These are phyloP conservation scores for Sylvicapra grimmia DNA, from an alignment of 2,113 vertebrate genomes.

Conservation along the genomic window DNA sequence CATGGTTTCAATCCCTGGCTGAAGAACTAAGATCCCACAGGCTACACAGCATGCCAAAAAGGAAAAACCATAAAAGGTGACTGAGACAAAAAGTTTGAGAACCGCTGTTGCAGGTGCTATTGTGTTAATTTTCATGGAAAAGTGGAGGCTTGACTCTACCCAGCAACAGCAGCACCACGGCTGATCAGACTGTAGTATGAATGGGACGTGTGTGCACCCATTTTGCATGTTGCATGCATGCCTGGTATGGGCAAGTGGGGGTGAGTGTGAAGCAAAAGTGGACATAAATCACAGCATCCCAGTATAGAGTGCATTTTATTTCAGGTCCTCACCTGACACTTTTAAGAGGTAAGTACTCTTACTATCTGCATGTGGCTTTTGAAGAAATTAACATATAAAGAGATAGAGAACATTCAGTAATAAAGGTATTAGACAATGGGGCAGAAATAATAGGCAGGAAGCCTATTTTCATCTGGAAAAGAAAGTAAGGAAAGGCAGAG, in stretches of 20 bases:
- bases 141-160: background rate
- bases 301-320: background rate
- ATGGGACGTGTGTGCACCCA: too few species aligned
- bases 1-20: background rate
- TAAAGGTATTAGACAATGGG: background rate
- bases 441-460: background rate
- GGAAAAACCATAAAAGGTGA: background rate
- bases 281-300: background rate
- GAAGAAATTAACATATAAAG: background rate
- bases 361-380: background rate
- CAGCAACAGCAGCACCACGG: accelerated
- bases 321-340: background rate
- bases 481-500: background rate
- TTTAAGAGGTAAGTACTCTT: background rate
- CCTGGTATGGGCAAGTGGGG: background rate
- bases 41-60: background rate
- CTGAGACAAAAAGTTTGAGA: background rate
- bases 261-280: background rate
- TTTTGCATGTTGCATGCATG: background rate
- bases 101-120: accelerated
- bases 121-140: background rate
- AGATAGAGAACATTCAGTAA: background rate
- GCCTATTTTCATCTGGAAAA: background rate
- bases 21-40: background rate
- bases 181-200: accelerated